These are phyloP conservation scores for Tortrix viridana DNA, from an alignment of 2,888 invertebrate species.

Conservation along the genomic window DNA sequence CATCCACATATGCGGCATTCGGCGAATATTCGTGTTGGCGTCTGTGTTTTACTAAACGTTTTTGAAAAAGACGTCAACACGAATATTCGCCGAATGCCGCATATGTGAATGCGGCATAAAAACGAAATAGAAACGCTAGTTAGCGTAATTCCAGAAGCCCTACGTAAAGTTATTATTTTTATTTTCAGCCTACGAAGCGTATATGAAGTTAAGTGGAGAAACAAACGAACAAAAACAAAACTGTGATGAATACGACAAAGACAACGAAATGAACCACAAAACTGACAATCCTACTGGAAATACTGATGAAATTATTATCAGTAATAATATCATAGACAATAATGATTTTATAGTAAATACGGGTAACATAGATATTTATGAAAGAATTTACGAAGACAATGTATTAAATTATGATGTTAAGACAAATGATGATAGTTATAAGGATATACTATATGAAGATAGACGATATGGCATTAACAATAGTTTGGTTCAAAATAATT, in stretches of 20 bases:
- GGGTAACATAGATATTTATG: constrained; percentile 23
- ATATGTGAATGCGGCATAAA: no score
- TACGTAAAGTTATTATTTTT: no score
- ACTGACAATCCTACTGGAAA: constrained; percentile 30
- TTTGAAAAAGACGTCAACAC: no score
- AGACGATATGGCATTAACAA: neutral
- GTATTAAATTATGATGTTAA: constrained; percentile 33
- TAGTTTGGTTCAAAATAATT: neutral
- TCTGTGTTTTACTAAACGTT: no score
- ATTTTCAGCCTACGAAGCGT: constrained; percentile 69
- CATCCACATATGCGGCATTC: no score
- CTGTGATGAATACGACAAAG: constrained; percentile 46
- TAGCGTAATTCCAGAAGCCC: no score
- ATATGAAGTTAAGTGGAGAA: constrained; percentile 51
- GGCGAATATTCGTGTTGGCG: no score
- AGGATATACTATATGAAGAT: neutral
- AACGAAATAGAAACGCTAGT: no score
- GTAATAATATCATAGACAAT: constrained; percentile 36
- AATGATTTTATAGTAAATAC: constrained; percentile 32
- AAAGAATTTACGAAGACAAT: constrained; percentile 32
- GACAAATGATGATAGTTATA: constrained; percentile 11
- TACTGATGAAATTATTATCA: constrained; percentile 31
- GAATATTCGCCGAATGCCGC: no score
- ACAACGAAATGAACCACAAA: constrained; percentile 47
- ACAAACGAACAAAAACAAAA: constrained; percentile 40